These are phyloP conservation scores for Dolomedes plantarius DNA, from an alignment of 2,888 invertebrate species.

Conservation along the genomic window DNA sequence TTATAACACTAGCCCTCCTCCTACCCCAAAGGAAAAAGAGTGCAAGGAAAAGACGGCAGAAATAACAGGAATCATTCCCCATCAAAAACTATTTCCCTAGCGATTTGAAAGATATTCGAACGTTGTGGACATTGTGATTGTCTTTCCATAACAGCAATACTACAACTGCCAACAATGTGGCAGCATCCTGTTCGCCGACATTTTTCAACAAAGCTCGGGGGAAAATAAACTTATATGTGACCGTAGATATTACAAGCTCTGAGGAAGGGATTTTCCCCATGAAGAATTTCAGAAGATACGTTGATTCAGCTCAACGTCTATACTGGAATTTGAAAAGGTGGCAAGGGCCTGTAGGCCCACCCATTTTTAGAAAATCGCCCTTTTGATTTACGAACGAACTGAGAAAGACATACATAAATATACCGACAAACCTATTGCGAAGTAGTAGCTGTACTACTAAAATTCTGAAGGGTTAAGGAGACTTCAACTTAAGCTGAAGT, in stretches of 20 bases:
- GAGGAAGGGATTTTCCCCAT: neutral
- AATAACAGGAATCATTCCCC: neutral
- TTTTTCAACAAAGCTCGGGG: conserved; percentile 10
- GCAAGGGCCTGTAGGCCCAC: too few species aligned
- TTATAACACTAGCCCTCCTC: neutral
- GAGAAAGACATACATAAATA: too few species aligned
- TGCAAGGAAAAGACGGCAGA: neutral
- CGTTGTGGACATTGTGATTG: neutral
- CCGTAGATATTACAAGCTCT: neutral
- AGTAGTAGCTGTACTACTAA: too few species aligned
- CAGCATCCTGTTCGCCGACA: neutral
- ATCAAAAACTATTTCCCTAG: conserved; percentile 26
- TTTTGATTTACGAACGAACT: too few species aligned
- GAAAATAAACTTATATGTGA: neutral
- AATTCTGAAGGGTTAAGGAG: too few species aligned
- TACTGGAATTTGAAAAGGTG: too few species aligned
- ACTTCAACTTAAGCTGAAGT: too few species aligned
- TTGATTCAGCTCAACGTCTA: too few species aligned
- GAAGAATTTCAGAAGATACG: neutral
- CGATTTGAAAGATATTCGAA: conserved; percentile 22
- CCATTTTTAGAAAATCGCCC: too few species aligned
- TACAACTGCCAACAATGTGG: neutral
- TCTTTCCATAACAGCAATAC: neutral
- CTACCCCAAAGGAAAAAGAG: neutral
- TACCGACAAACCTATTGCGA: too few species aligned